A percentile compares a stretch with the other conserved stretches of the same genome.
These are phyloP conservation scores for Scaptodrosophila latifasciaeformis DNA, from an alignment of 2,888 invertebrate species.

Conservation along the genomic window DNA sequence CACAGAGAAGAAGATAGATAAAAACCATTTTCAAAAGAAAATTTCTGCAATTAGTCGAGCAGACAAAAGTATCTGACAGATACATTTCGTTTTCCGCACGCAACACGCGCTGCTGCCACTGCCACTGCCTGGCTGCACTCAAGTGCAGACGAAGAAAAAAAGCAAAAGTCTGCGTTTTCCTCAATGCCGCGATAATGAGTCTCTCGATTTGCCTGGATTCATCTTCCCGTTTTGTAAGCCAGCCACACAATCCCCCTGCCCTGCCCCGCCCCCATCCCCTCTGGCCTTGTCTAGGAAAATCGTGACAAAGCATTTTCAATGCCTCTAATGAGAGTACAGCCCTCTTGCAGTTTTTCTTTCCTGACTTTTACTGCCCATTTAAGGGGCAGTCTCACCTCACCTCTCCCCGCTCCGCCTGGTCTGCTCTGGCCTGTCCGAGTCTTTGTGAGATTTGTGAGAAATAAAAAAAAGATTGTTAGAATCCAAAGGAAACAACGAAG, in stretches of 20 bases:
- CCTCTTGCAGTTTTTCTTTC: slow-evolving; percentile 18
- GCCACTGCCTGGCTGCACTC: slow-evolving; percentile 5
- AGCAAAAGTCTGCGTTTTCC: slow-evolving; percentile 32
- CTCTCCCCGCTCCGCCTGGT: no score
- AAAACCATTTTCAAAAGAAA: no score
- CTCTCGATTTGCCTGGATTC: slow-evolving; percentile 2
- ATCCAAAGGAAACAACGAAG: slow-evolving; percentile 29
- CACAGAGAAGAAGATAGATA: slow-evolving; percentile 13
- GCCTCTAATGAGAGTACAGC: slow-evolving; percentile 47
- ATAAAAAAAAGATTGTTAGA: no score
- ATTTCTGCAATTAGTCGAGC: slow-evolving; percentile 27
- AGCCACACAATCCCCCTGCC: slow-evolving; percentile 7
- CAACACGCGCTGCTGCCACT: slow-evolving; percentile 5
- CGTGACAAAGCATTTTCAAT: slow-evolving; percentile 60
- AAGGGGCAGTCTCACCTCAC: slow-evolving; percentile 3
- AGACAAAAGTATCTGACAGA: not conserved
- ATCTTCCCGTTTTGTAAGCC: no score
- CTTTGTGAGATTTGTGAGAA: no score
- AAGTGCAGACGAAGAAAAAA: not conserved
- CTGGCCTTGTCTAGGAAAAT: slow-evolving; percentile 36
- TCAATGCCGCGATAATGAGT: slow-evolving; percentile 26
- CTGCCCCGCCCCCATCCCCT: not conserved
- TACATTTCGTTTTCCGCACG: slow-evolving; percentile 7
- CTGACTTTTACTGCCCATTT: slow-evolving; percentile 9
- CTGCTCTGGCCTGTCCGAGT: no score